A percentile compares a stretch with the other conserved stretches of the same genome.
These are phyloP conservation scores for Rafetus swinhoei DNA, from an alignment of 2,113 vertebrate species.

Conservation along the genomic window DNA sequence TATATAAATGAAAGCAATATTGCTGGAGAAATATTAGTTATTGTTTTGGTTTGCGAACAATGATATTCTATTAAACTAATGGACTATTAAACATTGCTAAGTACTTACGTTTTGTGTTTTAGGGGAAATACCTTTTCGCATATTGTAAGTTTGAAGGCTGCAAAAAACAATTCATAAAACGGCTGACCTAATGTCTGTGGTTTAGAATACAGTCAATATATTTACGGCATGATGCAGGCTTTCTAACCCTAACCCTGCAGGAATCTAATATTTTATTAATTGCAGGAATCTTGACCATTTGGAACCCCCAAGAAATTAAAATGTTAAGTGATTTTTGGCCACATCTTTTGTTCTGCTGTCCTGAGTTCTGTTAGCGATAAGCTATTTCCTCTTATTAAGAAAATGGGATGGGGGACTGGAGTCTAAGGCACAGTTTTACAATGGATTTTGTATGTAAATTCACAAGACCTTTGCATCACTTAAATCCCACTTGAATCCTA, in stretches of 20 bases:
- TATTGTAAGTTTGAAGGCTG: not conserved
- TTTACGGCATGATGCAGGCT: not conserved
- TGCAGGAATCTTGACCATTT: not conserved
- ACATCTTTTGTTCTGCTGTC: not conserved
- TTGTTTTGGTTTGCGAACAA: not conserved
- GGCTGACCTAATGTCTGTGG: not conserved
- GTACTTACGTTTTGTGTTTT: not conserved
- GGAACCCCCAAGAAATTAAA: not conserved
- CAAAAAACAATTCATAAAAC: not conserved
- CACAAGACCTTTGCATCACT: not conserved
- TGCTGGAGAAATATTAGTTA: not conserved
- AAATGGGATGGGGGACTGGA: too few relatives aligned
- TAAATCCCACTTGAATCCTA: too few relatives aligned
- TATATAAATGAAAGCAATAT: slow-evolving; percentile 35
- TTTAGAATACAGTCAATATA: not conserved
- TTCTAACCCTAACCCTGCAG: not conserved
- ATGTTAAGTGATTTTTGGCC: not conserved
- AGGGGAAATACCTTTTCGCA: not conserved
- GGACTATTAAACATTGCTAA: not conserved
- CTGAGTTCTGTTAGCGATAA: not conserved
- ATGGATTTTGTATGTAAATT: not conserved
- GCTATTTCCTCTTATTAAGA: not conserved
- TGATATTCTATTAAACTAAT: slow-evolving; percentile 13
- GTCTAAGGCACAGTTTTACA: too few relatives aligned
- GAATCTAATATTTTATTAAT: slow-evolving; percentile 6